Conservation (phyloP, 2,888 invertebrate species). For the Siphonodentalium dalli region DNA sequence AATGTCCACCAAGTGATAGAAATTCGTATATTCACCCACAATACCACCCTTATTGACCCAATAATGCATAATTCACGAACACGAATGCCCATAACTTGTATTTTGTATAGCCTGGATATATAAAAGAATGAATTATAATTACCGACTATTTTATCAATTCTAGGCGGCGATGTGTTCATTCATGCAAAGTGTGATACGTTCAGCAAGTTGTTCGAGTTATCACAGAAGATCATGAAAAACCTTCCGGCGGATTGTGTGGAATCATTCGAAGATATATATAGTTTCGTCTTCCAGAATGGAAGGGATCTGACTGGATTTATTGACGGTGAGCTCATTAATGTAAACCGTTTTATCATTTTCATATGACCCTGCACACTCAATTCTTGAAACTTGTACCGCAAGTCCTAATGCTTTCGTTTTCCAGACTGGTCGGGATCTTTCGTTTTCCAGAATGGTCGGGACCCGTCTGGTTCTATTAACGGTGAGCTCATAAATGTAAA, state of each 20-base stretch:
- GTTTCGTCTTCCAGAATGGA: conserved; percentile 62
- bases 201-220: conserved; percentile 62
- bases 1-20: too few relatives aligned
- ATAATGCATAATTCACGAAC: too few relatives aligned
- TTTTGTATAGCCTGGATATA: too few relatives aligned
- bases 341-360: conserved; percentile 58
- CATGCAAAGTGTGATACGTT: conserved; percentile 62
- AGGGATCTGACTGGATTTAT: conserved; percentile 64
- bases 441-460: conserved; percentile 52
- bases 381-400: conserved; percentile 52
- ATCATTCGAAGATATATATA: conserved; percentile 61
- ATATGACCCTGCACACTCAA: conserved; percentile 45
- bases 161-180: conserved; percentile 64
- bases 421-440: conserved; percentile 43
- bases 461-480: conserved; percentile 60
- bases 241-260: conserved; percentile 56
- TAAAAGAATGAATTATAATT: too few relatives aligned
- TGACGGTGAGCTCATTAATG: conserved; percentile 60
- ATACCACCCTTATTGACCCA: too few relatives aligned
- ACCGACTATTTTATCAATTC: too few relatives aligned
- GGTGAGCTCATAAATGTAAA: conserved; percentile 34
- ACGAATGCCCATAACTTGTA: too few relatives aligned
- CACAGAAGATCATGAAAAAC: conserved; percentile 45
- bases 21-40: too few relatives aligned
- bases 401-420: conserved; percentile 40